A percentile compares a stretch with the other conserved stretches of the same genome.
These are phyloP conservation scores for Drosophila mayri DNA, from an alignment of 1,140 invertebrate genomes.

Conservation along the genomic window DNA sequence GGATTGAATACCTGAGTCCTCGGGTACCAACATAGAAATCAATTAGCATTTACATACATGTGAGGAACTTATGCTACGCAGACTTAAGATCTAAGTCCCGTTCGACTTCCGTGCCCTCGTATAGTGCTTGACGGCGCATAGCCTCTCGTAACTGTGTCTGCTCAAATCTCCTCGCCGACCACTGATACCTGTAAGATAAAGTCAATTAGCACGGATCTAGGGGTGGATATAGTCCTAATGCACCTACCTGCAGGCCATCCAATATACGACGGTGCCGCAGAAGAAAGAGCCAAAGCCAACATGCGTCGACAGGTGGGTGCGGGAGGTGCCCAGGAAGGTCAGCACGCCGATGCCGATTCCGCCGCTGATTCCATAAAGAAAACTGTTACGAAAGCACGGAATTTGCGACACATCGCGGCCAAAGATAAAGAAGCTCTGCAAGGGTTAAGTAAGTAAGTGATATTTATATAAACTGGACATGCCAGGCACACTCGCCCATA, in stretches of 20 bases:
- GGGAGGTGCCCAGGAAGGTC: conserved; percentile 88
- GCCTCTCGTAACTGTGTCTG: conserved; percentile 83
- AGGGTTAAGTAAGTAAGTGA: background rate
- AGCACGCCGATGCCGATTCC: conserved; percentile 86
- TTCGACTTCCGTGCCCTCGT: conserved; percentile 84
- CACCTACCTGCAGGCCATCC: conserved; percentile 85
- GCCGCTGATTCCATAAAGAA: conserved; percentile 87
- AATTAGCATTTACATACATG: background rate
- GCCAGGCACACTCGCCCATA: background rate
- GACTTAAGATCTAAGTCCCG: conserved; percentile 70
- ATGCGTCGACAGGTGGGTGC: conserved; percentile 85
- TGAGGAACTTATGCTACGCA: conserved; percentile 56
- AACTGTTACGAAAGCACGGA: conserved; percentile 88
- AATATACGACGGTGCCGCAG: conserved; percentile 86
- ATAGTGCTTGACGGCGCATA: conserved; percentile 75
- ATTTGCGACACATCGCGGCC: conserved; percentile 87
- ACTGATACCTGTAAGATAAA: conserved; percentile 81
- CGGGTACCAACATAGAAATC: conserved; percentile 3
- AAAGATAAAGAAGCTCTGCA: conserved; percentile 84
- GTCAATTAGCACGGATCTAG: background rate
- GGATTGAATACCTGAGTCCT: conserved; percentile 7
- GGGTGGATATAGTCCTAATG: background rate
- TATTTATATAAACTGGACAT: background rate
- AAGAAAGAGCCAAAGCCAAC: conserved; percentile 86
- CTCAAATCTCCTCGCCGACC: conserved; percentile 85